Base-by-base conservation (phyloP, 2,797 vertebrate species). In the Onychomys torridus region DNA sequence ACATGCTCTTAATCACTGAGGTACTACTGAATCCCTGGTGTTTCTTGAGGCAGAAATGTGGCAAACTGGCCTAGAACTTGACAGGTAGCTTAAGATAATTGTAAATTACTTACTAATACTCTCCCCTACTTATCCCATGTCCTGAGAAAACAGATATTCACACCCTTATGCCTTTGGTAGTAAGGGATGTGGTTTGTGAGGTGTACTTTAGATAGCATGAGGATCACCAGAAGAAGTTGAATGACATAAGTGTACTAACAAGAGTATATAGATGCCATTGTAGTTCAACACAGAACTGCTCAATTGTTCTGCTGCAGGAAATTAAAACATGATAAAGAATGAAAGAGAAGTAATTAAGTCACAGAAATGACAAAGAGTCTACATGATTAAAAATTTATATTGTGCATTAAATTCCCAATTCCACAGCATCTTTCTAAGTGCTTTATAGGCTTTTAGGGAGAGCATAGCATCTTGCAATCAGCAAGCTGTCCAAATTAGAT, bases 401-500 rank as follows among this genome's bases (percentile, higher is more conserved):
- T 86, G 77, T 76, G 32, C 23, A 91, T 83, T 96, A 89, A 87
- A 52, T 61, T 88, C 10, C 40, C 43, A 10, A 71, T 91, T 96
- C 91, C 57, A 88, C 52, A 90, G 27, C 10, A 86, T 71, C 46
- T 78, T 91, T 94, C 57, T 21, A 55, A 17, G 8, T n/a, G 89
- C 85, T 96, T 97, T 94, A 59, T 57, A 90, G 89, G 16, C 89
- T 79, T 77, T 1, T 57, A 61, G 57, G 65, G 79, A 83, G 23
- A 94, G 52, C 49, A 76, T 90, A 82, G 34, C n/a, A 77, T 40
- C 91, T 52, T 55, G 34, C 95, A 95, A 97, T 96, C 84, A 82
- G 43, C 76, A 16, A 78, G 85, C 77, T 90, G 32, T 90, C 83
- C 73, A 19, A 95, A 49, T 87, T 7, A 23, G 40, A 98, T 96